Base-by-base conservation (phyloP, 1,140 invertebrate genomes). In the Pseudomyrmex concolor region DNA sequence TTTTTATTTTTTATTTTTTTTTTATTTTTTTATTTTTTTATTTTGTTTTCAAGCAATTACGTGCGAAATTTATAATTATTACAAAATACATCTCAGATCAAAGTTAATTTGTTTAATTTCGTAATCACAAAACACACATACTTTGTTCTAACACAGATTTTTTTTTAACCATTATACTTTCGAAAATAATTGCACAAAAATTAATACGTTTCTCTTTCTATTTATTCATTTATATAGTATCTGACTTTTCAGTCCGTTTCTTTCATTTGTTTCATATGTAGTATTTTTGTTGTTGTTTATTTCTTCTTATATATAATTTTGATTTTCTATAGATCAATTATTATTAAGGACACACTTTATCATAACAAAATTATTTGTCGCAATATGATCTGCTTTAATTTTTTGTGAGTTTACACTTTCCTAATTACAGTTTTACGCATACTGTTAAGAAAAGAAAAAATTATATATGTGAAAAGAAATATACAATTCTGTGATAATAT, bases 251-350 rank as follows among this genome's bases (percentile, higher is more conserved):
- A 60, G 54, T 80, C 12, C 19, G 57, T 70, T 80, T 7, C 7
- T 12, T 60, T 70, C 12, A 80, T n/a, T 25, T 71, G 54, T 71
- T 78, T 70, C 22, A 43, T 80, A 71, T 50, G 43, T 43, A 12
- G 50, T 22, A 50, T n/a, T 45, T n/a, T 78, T 7, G 2, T 13
- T 13, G 34, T 7, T 7, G 2, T 1, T 48, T 55, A 25, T 12
- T 50, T 17, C 2, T 59, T 70, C 2, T 64, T 63, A 12, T n/a
- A 12, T n/a, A 19, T 70, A 43, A 50, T 34, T 1, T n/a, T 1
- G 34, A 34, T 7, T 34, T 7, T 34, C 5, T 13, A 43, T 3
- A 12, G 13, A 55, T 2, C 13, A 68, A 48, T 15, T 45, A 17
- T 55, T 67, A 55, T 57, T 22, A 22, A 68, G 2, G n/a, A n/a